Evolutionary conservation across 92 coral and sea anemone species (phyloP).

Genomic region (Hydrozoanthus gracilis): DNA sequence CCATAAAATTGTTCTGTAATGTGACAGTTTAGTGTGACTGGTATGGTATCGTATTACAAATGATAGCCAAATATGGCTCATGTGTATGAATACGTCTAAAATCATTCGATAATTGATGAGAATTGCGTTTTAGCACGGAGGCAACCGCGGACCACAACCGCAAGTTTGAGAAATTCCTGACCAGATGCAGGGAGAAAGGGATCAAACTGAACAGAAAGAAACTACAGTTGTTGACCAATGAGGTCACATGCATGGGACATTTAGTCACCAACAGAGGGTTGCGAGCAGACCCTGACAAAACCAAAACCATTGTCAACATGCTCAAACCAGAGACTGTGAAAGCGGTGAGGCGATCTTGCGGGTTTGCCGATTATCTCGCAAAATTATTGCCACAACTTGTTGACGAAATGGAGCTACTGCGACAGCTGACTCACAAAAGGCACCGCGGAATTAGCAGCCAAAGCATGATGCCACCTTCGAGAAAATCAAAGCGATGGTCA

Average conservation of each 20-base stretch:
- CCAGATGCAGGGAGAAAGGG: constrained; percentile 54
- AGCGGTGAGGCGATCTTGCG: constrained; percentile 60
- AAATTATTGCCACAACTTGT: constrained; percentile 56
- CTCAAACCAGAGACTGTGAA: constrained; percentile 36
- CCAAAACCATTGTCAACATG: constrained; percentile 50
- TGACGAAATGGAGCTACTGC: constrained; percentile 52
- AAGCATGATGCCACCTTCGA: constrained; percentile 53
- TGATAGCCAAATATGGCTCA: too few relatives aligned
- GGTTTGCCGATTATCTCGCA: constrained; percentile 59
- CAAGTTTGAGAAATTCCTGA: constrained; percentile 50
- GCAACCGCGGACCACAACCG: too few relatives aligned
- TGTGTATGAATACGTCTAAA: too few relatives aligned
- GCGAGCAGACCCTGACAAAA: constrained; percentile 18
- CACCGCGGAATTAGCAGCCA: constrained; percentile 50
- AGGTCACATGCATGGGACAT: constrained; percentile 48
- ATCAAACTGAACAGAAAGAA: constrained; percentile 56
- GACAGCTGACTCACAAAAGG: constrained; percentile 46
- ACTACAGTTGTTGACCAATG: constrained; percentile 47
- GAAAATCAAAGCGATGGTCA: constrained; percentile 45
- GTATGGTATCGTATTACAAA: too few relatives aligned
- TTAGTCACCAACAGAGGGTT: constrained; percentile 61
- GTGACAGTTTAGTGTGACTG: too few relatives aligned
- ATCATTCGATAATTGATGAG: too few relatives aligned
- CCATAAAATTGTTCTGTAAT: too few relatives aligned
- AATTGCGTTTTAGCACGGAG: too few relatives aligned